These are phyloP conservation scores for Cheilosia scutellata DNA, from an alignment of 2,888 invertebrate species.

Conservation along the genomic window DNA sequence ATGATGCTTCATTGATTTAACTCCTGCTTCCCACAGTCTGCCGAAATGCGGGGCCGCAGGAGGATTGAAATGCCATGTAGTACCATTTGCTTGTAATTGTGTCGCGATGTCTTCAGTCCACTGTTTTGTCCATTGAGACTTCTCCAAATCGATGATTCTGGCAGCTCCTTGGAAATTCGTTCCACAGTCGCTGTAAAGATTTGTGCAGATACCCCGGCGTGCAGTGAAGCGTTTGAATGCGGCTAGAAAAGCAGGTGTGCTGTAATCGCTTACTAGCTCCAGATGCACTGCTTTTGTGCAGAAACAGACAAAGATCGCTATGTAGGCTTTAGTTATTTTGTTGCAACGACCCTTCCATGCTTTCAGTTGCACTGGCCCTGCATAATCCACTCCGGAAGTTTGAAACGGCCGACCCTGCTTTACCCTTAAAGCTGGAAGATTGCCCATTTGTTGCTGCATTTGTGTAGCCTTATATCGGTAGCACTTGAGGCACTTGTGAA, in stretches of 20 bases:
- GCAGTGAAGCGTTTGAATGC: too few species aligned
- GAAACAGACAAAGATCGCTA: too few species aligned
- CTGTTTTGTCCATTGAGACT: neutral
- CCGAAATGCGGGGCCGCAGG: too few species aligned
- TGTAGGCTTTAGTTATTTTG: neutral
- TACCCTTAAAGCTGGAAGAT: neutral
- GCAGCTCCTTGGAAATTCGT: neutral
- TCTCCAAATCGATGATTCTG: neutral
- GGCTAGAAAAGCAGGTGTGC: too few species aligned
- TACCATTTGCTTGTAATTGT: neutral
- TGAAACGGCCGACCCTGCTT: slow-evolving; percentile 4
- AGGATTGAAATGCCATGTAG: too few species aligned
- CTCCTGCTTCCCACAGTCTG: too few species aligned
- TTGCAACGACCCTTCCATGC: neutral
- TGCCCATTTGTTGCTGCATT: neutral
- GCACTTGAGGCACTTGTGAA: neutral
- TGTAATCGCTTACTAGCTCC: too few species aligned
- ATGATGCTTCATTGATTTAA: neutral
- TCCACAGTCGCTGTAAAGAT: too few species aligned
- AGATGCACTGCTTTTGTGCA: too few species aligned
- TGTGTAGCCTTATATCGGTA: neutral
- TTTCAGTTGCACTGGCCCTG: neutral
- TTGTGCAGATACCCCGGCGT: too few species aligned
- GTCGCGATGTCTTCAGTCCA: neutral
- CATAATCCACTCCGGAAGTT: slow-evolving; percentile 1